Conservation (phyloP, 1,140 invertebrate species). For the Leptonema lineaticorne region DNA sequence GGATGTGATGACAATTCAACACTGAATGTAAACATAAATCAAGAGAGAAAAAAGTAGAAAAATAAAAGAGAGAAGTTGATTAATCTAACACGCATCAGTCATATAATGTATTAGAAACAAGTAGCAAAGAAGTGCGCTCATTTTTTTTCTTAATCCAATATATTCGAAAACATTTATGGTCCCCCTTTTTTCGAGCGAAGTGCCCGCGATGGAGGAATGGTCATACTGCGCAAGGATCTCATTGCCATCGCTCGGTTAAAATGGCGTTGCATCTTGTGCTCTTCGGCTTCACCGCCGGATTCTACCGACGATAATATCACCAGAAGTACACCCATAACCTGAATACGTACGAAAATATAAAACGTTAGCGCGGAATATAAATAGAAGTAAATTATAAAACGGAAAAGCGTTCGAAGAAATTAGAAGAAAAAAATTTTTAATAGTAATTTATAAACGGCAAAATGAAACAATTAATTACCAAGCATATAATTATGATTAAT, state of each 20-base stretch:
- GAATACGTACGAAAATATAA: conserved; percentile 42
- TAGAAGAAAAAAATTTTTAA: conserved; percentile 15
- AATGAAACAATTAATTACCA: conserved; percentile 69
- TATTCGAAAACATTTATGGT: conserved; percentile 44
- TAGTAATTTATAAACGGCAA: too few species aligned
- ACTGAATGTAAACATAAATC: conserved; percentile 24
- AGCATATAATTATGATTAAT: conserved; percentile 79
- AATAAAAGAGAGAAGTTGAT: conserved; percentile 36
- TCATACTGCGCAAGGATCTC: conserved; percentile 67
- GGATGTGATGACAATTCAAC: conserved; percentile 38
- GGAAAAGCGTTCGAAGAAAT: too few species aligned
- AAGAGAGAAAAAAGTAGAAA: conserved; percentile 23
- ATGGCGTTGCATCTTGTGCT: conserved; percentile 71
- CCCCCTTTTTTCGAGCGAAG: conserved; percentile 50
- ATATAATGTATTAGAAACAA: conserved; percentile 39
- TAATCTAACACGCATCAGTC: conserved; percentile 41
- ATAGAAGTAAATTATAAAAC: neutral
- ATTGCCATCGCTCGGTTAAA: conserved; percentile 86
- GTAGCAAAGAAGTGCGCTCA: conserved; percentile 40
- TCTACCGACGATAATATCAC: conserved; percentile 77
- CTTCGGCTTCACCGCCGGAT: conserved; percentile 59
- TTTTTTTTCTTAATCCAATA: conserved; percentile 22
- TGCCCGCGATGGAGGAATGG: conserved; percentile 46
- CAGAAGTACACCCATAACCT: conserved; percentile 77
- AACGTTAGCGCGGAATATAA: neutral